Evolutionary conservation across 2,797 vertebrate species (phyloP), one percentile per base, ranked within the genome.

Genomic region (Ctenopoma multispine): DNA sequence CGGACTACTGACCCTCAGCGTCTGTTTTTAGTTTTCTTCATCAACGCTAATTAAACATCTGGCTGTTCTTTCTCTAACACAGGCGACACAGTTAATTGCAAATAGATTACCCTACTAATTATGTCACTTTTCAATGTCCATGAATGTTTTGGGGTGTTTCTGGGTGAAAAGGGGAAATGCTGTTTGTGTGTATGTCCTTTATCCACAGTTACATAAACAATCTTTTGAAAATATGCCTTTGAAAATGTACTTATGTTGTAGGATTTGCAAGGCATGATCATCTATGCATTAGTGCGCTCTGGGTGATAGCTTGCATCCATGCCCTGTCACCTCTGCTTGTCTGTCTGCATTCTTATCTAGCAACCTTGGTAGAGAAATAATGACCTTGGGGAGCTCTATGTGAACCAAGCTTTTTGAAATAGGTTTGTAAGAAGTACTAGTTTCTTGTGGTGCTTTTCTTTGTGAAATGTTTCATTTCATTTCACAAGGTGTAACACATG

Each of bases 21-120:
- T 84, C 83, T 90, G 87, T 89, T 85, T 88, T 78, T 88, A 80
- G 65, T 85, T 86, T 85, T 74, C 72, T 80, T 80, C 80, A 89
- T 90, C 79, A 79, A 79, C 76, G 59, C 85, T 90, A 92, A 91
- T 90, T 88, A 86, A 90, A 92, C 90, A 93, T 90, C 90, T 89
- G 90, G 79, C 81, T 62, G 83, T 72, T 80, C 81, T 63, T 82
- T 68, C 82, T 80, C 72, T 69, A 78, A 55, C 86, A 75, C 74
- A 85, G 81, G 73, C 56, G 18, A 44, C 62, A 51, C 79, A 29
- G 70, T 82, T 92, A 90, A 92, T 90, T 90, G 81, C 80, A 75
- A 81, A 86, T 84, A 89, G 79, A 91, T 93, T 89, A 88, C 63
- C 74, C 59, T 24, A 31, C 81, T 90, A 89, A 92, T 88, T 82